phyloP scores from a whole-genome alignment of 2,888 invertebrate species.

The Drosophila affinis region DNA sequence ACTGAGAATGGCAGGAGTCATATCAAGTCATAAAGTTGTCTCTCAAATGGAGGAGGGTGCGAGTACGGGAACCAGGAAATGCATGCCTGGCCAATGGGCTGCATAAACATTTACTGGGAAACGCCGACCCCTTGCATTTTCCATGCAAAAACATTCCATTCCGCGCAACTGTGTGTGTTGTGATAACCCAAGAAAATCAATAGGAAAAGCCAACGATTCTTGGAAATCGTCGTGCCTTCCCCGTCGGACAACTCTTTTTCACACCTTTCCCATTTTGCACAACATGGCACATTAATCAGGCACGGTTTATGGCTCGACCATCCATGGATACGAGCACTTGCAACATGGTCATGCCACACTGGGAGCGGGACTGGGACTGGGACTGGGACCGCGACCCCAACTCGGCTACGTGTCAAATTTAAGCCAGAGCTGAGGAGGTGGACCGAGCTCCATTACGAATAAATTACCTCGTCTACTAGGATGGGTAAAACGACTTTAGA shows the following conservation, averaged over 20 bases:
- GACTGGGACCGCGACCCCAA: background rate
- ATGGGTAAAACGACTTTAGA: constrained; percentile 1
- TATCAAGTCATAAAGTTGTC: constrained; percentile 30
- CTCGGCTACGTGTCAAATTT: constrained; percentile 27
- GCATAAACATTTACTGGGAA: constrained; percentile 43
- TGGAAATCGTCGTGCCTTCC: constrained; percentile 8
- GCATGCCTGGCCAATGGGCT: constrained; percentile 14
- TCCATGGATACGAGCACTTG: constrained; percentile 9
- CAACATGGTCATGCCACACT: constrained; percentile 22
- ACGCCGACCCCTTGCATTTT: background rate
- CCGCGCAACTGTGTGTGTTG: constrained; percentile 9
- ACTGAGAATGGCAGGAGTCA: constrained; percentile 6
- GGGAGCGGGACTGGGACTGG: constrained; percentile 2
- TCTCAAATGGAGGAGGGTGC: background rate
- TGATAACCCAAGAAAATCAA: constrained; percentile 30
- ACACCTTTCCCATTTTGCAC: constrained; percentile 41
- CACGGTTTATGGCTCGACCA: constrained; percentile 34
- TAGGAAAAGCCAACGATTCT: constrained; percentile 19
- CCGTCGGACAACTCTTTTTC: constrained; percentile 26
- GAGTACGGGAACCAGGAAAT: background rate
- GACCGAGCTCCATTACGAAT: constrained; percentile 12
- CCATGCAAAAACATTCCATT: constrained; percentile 7
- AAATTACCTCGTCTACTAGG: constrained; percentile 13
- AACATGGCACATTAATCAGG: constrained; percentile 43
- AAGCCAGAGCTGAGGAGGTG: constrained; percentile 22